Base-by-base conservation (phyloP, 2,797 vertebrate species). In the Austrolebias charrua region DNA sequence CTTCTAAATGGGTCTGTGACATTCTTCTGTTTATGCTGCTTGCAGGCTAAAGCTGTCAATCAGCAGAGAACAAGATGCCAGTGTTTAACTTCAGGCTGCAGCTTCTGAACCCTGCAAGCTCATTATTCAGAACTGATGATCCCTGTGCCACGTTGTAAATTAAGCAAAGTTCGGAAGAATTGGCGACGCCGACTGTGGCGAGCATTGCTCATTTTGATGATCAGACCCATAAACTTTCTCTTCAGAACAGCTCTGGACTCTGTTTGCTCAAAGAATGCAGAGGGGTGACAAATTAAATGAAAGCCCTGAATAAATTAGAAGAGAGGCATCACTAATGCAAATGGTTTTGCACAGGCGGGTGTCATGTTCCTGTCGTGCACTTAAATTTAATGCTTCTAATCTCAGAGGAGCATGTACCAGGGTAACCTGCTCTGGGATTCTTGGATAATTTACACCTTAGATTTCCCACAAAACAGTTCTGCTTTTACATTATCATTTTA, bases 31-130 rank as follows among this genome's bases (percentile, higher is more conserved):
- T 75, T 61, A 29, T 67, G 54, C 58, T 66, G 48, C 72, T 75
- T 75, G 68, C 69, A 55, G 71, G 13, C 40, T 55, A 73, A 72
- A 71, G 56, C 82, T 85, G 79, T 87, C 82, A 85, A 68, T 88
- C 78, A 83, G 46, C 57, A 52, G 63, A 59, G 59, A 79, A 79
- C 63, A 71, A 71, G 58, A 65, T 63, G 52, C 29, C 1, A 44
- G 43, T 44, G 47, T 77, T 71, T 69, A 59, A 79, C 67, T 63
- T 51, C 66, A 57, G 63, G 69, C 71, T 77, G 66, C 60, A 66
- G 56, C 82, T 80, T 83, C 44, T 46, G 60, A 45, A 73, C 35
- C 55, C 55, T 33, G 55, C 10, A 6, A 63, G 11, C 64, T 63
- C 45, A 63, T 76, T 76, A 57, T 70, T 85, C 50, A 81, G 46